These are phyloP conservation scores for Antheraea pernyi DNA, from an alignment of 1,140 invertebrate species.

Conservation along the genomic window DNA sequence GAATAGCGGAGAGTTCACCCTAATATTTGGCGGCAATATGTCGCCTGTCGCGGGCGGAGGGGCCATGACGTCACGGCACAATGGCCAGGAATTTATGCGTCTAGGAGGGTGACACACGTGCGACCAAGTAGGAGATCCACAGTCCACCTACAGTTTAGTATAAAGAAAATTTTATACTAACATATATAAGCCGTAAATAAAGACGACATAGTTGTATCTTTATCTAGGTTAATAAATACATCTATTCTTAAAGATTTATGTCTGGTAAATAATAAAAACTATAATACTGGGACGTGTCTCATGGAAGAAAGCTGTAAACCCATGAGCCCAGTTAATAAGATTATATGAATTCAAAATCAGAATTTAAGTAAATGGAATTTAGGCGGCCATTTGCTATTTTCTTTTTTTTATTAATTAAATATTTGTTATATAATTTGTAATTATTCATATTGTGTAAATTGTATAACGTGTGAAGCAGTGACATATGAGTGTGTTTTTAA, in stretches of 20 bases:
- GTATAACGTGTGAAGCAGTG: no score
- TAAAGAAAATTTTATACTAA: not conserved
- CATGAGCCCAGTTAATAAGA: not conserved
- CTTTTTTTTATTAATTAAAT: no score
- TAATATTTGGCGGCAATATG: constrained; percentile 39
- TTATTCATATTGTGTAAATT: no score
- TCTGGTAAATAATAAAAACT: not conserved
- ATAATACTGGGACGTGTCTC: not conserved
- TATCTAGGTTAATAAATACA: not conserved
- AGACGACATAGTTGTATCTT: not conserved
- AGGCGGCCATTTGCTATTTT: not conserved
- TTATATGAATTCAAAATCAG: not conserved
- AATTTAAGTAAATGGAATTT: not conserved
- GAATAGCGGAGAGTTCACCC: not conserved
- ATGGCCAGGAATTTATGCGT: constrained; percentile 59
- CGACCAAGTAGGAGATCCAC: constrained; percentile 7
- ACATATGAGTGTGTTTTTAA: not conserved
- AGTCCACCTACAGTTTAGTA: not conserved
- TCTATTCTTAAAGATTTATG: not conserved
- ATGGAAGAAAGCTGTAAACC: not conserved
- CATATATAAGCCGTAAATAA: not conserved
- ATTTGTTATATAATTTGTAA: no score
- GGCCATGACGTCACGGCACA: constrained; percentile 39
- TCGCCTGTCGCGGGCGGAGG: constrained; percentile 32
- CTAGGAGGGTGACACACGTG: constrained; percentile 48